Conservation (phyloP, 1,140 invertebrate species). For the Sinonovacula constricta region DNA sequence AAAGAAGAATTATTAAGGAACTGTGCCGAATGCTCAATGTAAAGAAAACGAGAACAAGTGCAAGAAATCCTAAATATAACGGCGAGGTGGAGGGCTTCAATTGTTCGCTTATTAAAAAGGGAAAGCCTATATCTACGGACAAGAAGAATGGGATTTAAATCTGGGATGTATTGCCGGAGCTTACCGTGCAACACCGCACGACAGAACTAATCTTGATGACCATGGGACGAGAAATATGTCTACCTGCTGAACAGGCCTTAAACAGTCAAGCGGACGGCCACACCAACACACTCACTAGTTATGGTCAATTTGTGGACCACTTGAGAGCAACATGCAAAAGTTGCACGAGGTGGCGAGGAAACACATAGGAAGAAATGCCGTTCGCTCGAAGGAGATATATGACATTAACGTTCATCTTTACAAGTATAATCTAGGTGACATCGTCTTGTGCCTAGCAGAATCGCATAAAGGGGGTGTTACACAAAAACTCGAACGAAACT, state of each 20-base stretch:
- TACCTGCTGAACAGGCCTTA: not conserved
- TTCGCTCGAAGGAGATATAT: too few species aligned
- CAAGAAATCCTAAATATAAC: not conserved
- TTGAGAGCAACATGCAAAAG: too few species aligned
- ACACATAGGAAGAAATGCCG: too few species aligned
- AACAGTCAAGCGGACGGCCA: not conserved
- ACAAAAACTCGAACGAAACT: not conserved
- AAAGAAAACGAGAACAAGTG: too few species aligned
- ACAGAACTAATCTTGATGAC: not conserved
- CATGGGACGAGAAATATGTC: not conserved
- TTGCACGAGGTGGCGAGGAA: too few species aligned
- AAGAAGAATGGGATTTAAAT: conserved; percentile 4
- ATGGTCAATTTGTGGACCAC: not conserved
- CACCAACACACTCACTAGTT: not conserved
- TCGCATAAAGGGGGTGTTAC: not conserved
- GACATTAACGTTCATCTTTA: too few species aligned
- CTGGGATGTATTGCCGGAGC: conserved; percentile 7
- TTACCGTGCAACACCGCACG: not conserved
- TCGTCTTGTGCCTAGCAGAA: too few species aligned
- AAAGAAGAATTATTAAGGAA: too few species aligned
- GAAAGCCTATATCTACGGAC: not conserved
- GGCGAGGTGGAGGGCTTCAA: conserved; percentile 1
- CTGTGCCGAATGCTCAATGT: too few species aligned
- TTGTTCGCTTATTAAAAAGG: not conserved
- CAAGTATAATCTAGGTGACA: too few species aligned